Evolutionary conservation across 1,140 invertebrate species (phyloP), one percentile per base, ranked within the genome.

Genomic region (Archegozetes longisetosus): DNA sequence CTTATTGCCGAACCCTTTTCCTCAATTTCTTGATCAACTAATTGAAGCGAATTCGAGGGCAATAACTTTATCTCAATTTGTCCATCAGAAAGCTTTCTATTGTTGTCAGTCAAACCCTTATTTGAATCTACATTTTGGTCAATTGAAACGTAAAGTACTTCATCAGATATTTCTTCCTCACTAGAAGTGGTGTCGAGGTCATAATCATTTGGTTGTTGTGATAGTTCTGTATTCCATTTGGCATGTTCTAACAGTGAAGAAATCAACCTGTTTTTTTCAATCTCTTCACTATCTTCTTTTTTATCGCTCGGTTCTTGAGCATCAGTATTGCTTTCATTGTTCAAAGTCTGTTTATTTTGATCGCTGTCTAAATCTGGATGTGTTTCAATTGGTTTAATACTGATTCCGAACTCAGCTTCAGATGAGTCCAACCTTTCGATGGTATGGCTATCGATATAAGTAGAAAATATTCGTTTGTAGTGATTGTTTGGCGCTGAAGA

Each of bases 361-460:
- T n/a, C n/a, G n/a, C n/a, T n/a, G n/a, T n/a, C n/a, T n/a, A n/a
- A n/a, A n/a, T n/a, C n/a, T n/a, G n/a, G n/a, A 17, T 40, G 6
- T 40, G 17, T 40, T 17, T 40, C 32, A 40, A 6, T 40, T 17
- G 6, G 32, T 40, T 40, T 40, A 40, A 40, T 17, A 40, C 32
- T 40, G 17, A 40, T 40, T 9, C 32, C 32, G 17, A 40, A 40
- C 6, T 40, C 32, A 9, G 32, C 32, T 9, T 40, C 32, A 6
- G 32, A 40, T 17, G 17, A 17, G 17, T 40, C 32, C 32, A 40
- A 40, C 32, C 17, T 6, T 9, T 40, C 32, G 6, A 40, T 9
- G 6, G 32, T 40, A 9, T 40, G 32, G 17, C 17, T 40, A 6
- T 40, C 32, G 6, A 40, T 9, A 40, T 40, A 40, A 66, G 66